Conservation (phyloP, 2,888 invertebrate genomes). For the Ischnus inquisitorius region DNA sequence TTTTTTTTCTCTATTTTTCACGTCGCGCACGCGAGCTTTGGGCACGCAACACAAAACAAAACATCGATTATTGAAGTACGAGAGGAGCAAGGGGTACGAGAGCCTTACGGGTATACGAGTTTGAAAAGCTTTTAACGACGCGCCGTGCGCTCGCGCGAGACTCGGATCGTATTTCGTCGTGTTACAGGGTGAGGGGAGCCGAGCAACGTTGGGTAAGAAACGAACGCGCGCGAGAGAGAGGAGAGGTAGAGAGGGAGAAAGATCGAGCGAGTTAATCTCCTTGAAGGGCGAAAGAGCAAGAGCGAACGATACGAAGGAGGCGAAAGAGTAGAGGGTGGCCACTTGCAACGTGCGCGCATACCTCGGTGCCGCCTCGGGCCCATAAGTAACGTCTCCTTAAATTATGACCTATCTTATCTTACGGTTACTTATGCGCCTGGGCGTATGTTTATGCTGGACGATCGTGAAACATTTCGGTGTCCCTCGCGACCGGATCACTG, state of each 20-base stretch:
- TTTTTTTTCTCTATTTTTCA: conserved; percentile 28
- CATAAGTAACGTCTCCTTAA: conserved; percentile 80
- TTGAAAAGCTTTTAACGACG: conserved; percentile 79
- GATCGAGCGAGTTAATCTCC: conserved; percentile 23
- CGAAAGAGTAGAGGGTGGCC: conserved; percentile 51
- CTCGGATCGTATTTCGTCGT: conserved; percentile 76
- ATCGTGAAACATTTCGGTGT: conserved; percentile 80
- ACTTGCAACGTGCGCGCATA: conserved; percentile 66
- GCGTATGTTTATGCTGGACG: conserved; percentile 79
- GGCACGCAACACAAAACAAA: conserved; percentile 61
- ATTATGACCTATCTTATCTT: conserved; percentile 82
- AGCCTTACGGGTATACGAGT: conserved; percentile 59
- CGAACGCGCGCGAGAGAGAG: conserved; percentile 2
- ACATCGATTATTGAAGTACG: conserved; percentile 68
- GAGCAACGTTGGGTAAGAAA: conserved; percentile 12
- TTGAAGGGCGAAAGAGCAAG: conserved; percentile 25
- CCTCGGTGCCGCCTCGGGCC: conserved; percentile 69
- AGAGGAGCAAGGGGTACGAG: conserved; percentile 50
- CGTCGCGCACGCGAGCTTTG: conserved; percentile 55
- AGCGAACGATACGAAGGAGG: conserved; percentile 34
- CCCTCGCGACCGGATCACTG: conserved; percentile 79
- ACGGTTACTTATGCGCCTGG: conserved; percentile 78
- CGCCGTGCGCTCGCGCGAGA: conserved; percentile 70
- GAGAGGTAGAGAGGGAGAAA: conserved; percentile 7
- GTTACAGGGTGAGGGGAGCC: conserved; percentile 68